These are phyloP conservation scores for Cosmopolites sordidus DNA, from an alignment of 2,888 invertebrate genomes.

Conservation along the genomic window DNA sequence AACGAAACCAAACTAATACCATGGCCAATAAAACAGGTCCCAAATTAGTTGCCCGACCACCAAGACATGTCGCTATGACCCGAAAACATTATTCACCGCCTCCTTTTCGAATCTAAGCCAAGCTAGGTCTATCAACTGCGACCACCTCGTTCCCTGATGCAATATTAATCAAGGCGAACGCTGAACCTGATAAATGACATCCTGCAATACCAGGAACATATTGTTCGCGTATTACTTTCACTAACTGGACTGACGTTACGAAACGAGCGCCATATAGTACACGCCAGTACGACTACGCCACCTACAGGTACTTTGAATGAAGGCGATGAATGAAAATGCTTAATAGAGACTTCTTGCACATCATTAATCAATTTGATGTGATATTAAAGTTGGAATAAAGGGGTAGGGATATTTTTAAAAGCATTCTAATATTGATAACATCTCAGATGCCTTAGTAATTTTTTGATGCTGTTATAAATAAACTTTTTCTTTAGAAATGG, in stretches of 20 bases:
- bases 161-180: slow-evolving; percentile 1
- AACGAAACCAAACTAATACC: no score
- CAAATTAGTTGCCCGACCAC: no score
- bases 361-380: no score
- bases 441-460: no score
- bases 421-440: no score
- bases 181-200: slow-evolving; percentile 1
- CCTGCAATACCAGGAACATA: slow-evolving; percentile 1
- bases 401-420: no score
- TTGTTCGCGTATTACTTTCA: background rate
- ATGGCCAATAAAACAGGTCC: no score
- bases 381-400: no score
- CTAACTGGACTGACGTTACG: slow-evolving; percentile 9
- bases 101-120: background rate
- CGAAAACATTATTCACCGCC: background rate
- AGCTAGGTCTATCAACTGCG: background rate
- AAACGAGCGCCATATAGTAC: slow-evolving; percentile 8
- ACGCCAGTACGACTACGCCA: slow-evolving; percentile 6
- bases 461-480: no score
- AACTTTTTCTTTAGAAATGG: no score
- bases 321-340: slow-evolving; percentile 3
- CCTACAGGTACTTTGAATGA: slow-evolving; percentile 3
- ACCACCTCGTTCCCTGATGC: background rate
- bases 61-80: no score
- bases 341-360: slow-evolving; percentile 6